Evolutionary conservation across 2,113 vertebrate species (phyloP).

Genomic region (Poicephalus gulielmi): DNA sequence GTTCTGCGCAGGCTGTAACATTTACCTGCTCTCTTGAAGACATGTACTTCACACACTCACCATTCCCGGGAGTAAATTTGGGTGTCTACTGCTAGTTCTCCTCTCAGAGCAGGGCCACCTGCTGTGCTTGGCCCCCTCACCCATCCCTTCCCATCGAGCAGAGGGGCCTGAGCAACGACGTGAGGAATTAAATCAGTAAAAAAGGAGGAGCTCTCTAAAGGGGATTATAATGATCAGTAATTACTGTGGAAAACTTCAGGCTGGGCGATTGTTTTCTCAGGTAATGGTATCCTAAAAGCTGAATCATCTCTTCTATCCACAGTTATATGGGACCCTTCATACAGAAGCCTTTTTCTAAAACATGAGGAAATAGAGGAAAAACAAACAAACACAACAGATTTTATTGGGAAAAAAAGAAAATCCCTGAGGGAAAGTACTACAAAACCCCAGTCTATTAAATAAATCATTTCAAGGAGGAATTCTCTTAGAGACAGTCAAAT

Average conservation of each 20-base stretch:
- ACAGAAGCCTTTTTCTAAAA: neutral
- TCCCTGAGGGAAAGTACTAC: neutral
- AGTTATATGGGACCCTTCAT: neutral
- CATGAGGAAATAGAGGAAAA: neutral
- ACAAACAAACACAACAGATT: neutral
- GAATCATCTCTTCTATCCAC: neutral
- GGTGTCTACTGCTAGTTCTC: neutral
- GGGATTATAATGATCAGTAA: neutral
- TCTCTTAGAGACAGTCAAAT: neutral
- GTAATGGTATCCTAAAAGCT: neutral
- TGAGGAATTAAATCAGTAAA: neutral
- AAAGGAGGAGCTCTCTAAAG: neutral
- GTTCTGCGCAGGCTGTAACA: accelerated
- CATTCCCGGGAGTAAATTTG: accelerated
- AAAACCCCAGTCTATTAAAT: neutral
- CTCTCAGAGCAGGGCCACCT: accelerated
- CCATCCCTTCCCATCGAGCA: accelerated
- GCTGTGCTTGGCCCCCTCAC: neutral
- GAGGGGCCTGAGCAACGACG: accelerated
- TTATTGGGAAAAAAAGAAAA: neutral
- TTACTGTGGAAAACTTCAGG: neutral
- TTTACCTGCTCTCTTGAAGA: accelerated
- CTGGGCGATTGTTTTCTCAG: neutral
- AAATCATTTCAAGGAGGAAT: neutral
- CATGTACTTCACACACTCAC: accelerated